These are phyloP conservation scores for Coenonympha glycerion DNA, from an alignment of 2,888 invertebrate species.

Conservation along the genomic window DNA sequence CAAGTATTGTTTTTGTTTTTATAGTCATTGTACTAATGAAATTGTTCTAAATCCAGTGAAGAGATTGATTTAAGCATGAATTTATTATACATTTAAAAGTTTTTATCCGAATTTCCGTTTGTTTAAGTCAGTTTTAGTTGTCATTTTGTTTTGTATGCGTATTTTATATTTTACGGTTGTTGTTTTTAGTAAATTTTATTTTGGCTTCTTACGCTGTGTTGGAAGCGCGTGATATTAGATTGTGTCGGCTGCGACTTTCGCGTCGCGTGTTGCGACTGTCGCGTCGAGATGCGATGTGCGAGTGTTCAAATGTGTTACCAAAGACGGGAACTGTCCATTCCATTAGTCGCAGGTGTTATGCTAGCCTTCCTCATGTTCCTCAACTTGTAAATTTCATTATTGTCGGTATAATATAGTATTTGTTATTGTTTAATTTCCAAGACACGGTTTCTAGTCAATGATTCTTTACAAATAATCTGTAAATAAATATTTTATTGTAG, in stretches of 20 bases:
- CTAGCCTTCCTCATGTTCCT: conserved; percentile 46
- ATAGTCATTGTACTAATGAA: neutral
- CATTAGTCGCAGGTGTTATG: conserved; percentile 36
- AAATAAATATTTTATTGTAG: conserved; percentile 46
- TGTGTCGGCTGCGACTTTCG: conserved; percentile 29
- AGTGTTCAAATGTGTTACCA: conserved; percentile 67
- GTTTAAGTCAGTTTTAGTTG: conserved; percentile 48
- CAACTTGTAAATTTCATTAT: conserved; percentile 45
- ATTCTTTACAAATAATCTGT: conserved; percentile 50
- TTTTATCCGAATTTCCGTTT: conserved; percentile 41
- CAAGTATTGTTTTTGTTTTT: neutral
- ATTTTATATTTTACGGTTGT: conserved; percentile 70
- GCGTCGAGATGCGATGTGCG: conserved; percentile 26
- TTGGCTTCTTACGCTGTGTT: conserved; percentile 49
- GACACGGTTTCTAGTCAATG: conserved; percentile 71
- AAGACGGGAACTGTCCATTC: conserved; percentile 61
- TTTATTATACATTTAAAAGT: neutral
- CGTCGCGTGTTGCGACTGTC: neutral
- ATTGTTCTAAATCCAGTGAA: neutral
- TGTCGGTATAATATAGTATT: too few species aligned
- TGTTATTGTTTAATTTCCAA: conserved; percentile 47
- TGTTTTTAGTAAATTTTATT: conserved; percentile 69
- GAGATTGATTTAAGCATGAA: neutral
- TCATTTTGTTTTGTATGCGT: conserved; percentile 61
- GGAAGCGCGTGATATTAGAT: conserved; percentile 69